phyloP scores from a whole-genome alignment of 1,140 invertebrate species.

The Drosophila asahinai region DNA sequence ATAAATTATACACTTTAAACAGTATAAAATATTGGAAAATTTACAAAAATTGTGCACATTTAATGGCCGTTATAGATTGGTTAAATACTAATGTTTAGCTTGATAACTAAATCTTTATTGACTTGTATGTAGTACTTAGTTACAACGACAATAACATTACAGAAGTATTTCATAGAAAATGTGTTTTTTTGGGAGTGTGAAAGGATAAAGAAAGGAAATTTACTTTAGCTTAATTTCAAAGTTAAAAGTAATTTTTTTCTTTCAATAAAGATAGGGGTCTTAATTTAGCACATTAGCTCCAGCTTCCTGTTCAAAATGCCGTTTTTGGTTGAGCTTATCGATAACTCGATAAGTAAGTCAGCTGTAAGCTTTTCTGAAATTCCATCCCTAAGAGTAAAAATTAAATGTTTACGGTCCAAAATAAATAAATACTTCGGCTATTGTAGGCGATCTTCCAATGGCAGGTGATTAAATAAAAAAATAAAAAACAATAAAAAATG shows the following conservation, averaged over 20 bases:
- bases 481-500: background rate
- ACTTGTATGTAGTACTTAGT: conserved; percentile 39
- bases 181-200: background rate
- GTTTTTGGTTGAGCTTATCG: background rate
- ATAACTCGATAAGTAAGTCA: conserved; percentile 2
- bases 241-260: background rate
- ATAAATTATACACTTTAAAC: conserved; percentile 32
- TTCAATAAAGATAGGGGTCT: fast-evolving
- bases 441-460: conserved; percentile 28
- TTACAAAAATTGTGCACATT: conserved; percentile 20
- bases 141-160: conserved; percentile 51
- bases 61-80: conserved; percentile 21
- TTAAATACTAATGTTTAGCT: conserved; percentile 27
- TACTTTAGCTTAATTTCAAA: background rate
- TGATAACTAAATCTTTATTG: conserved; percentile 30
- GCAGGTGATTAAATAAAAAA: conserved; percentile 37
- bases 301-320: background rate
- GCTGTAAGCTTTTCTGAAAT: background rate
- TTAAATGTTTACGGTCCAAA: background rate
- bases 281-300: background rate
- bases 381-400: background rate
- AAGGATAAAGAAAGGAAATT: too few species aligned
- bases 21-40: conserved; percentile 27
- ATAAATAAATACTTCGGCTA: background rate
- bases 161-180: conserved; percentile 21